These are phyloP conservation scores for Cryptosula pallasiana DNA, from an alignment of 2,888 invertebrate genomes.

Conservation along the genomic window DNA sequence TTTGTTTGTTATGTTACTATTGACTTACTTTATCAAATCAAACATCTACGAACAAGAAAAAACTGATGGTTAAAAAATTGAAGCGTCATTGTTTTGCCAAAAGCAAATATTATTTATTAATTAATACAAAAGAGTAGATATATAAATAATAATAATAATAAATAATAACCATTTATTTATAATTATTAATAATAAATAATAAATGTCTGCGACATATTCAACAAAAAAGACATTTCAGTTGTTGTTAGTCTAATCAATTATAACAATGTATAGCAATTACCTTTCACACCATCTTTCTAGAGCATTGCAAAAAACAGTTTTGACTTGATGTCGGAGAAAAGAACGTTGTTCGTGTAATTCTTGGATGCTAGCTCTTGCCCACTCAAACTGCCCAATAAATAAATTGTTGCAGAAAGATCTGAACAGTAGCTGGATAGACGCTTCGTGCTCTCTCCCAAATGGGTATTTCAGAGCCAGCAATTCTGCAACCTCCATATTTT, in stretches of 20 bases:
- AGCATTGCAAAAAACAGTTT: neutral
- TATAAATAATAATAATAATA: neutral
- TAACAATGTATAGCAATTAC: too few species aligned
- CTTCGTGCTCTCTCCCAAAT: constrained; percentile 31
- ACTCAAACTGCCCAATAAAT: constrained; percentile 47
- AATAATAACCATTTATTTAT: too few species aligned
- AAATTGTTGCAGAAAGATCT: constrained; percentile 45
- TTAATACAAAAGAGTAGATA: too few species aligned
- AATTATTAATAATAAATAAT: neutral
- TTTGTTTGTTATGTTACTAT: too few species aligned
- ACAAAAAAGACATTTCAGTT: neutral
- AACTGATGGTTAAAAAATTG: too few species aligned
- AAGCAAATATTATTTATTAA: too few species aligned
- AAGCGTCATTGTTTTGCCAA: too few species aligned
- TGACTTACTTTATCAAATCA: too few species aligned
- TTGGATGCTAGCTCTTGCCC: constrained; percentile 37
- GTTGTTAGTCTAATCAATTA: too few species aligned
- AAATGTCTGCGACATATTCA: neutral
- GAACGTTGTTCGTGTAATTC: constrained; percentile 29
- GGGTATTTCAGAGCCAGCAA: constrained; percentile 27
- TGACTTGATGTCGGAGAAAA: neutral
- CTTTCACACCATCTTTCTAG: neutral
- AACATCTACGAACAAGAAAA: too few species aligned
- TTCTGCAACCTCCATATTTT: constrained; percentile 13
- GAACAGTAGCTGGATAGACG: constrained; percentile 31